Evolutionary conservation across 1,140 invertebrate species (phyloP), one percentile per base, ranked within the genome.

Genomic region (Drosophila quadrilineata): DNA sequence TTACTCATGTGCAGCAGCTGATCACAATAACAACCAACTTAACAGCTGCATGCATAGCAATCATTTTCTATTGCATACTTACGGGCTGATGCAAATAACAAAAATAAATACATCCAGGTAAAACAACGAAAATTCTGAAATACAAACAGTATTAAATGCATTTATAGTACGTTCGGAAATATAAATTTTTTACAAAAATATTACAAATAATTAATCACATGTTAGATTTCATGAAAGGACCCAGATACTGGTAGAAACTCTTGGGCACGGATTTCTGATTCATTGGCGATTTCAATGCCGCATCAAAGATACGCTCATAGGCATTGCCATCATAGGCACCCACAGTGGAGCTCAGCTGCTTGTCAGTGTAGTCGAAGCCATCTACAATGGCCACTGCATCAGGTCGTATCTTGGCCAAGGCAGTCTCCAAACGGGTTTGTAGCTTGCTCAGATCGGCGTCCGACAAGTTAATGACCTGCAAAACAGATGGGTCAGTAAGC

Each of bases 361-460:
- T 92, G 85, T 98, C 97, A 9, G 92, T 91, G 22, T 96, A 93
- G 87, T 98, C 96, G 73, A 98, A 98, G 0, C 95, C 94, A 90
- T 99, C 97, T 0, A 98, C 96, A 8, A 98, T 91, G 6, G 94
- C 93, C 0, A 99, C 94, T 8, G 95, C 96, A 90, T 98, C 96
- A 1, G 95, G 94, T 45, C 97, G 92, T 12, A 98, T 92, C 2
- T 91, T 85, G 0, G 87, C 79, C 24, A 98, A 89, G 10, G 96
- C 89, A 3, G 93, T 91, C 73, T 95, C 94, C 45, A 97, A 89
- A 40, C 93, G 93, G 2, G 90, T 73, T 85, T 96, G 94, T 9
- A 97, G 84, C 0, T 88, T 56, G 33, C 91, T 87, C 2, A 97
- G 90, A 72, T 96, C 92, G 35, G 90, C 77, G 14, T 92, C 91